Evolutionary conservation across 1,140 invertebrate species (phyloP), one percentile per base, ranked within the genome.

Genomic region (Camponotus floridanus): DNA sequence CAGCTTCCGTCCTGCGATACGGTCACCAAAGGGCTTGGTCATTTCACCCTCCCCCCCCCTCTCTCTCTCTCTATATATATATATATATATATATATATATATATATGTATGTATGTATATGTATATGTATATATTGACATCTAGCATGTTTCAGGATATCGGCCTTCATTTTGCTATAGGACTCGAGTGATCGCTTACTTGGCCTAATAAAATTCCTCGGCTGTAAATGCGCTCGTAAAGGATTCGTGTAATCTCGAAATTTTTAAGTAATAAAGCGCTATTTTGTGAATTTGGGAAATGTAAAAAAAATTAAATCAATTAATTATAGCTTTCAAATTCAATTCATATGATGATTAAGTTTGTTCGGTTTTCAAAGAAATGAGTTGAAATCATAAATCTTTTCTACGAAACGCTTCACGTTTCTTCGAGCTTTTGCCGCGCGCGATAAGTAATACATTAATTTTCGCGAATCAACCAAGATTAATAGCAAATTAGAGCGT

Each of bases 1-100:
- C 87, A 71, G 88, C 84, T 91, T 90, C 88, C 88, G 88, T 91
- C 86, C 88, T 90, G 86, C 88, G 87, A 83, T 91, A 89, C 78
- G 71, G 86, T 87, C 87, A 87, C 85, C 87, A 86, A 88, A 88
- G 89, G 83, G 91, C 83, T 91, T 85, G 80, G 55, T 80, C 71
- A 79, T 76, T 84, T 64, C 76, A 61, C 71, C 3, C 79, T 33
- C 59, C 2, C 26, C 18, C 39, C n/a, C 33, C 51, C 71, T 74
- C 51, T 68, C 65, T 45, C 65, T 68, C 39, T 31, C 8, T 33
- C 73, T 42, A 6, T 15, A 36, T 26, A 15, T 31, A 21, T 61
- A 26, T 78, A 13, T 76, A n/a, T 59, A 11, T 76, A n/a, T 61
- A 33, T 39, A 9, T 48, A 26, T 45, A 18, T 42, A 13, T 59